Evolutionary conservation across 2,113 vertebrate species (phyloP).

Genomic region (Mobula birostris): DNA sequence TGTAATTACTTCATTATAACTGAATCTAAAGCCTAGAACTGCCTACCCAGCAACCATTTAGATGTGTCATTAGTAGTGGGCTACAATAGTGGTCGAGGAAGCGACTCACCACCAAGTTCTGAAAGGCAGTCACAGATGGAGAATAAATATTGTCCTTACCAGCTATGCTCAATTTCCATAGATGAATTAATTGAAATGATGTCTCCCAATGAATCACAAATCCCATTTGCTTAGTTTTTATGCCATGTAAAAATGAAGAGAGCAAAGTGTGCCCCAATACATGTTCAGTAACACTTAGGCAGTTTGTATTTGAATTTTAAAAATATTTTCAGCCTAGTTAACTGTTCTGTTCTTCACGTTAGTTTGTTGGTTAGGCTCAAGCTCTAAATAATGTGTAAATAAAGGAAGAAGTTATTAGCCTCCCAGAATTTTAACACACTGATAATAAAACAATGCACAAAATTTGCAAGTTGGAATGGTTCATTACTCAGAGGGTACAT

Average conservation of each 20-base stretch:
- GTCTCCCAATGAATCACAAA: not conserved
- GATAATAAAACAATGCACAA: not conserved
- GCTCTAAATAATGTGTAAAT: not conserved
- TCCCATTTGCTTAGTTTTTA: not conserved
- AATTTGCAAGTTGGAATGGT: not conserved
- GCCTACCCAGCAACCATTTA: too few relatives aligned
- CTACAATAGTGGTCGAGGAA: too few relatives aligned
- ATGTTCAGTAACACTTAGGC: not conserved
- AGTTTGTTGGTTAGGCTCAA: not conserved
- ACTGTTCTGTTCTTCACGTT: slow-evolving; percentile 17
- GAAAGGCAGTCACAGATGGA: too few relatives aligned
- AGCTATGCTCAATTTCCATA: too few relatives aligned
- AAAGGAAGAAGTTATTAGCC: not conserved
- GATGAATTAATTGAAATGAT: not conserved
- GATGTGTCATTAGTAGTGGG: too few relatives aligned
- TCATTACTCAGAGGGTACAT: not conserved
- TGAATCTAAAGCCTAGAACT: too few relatives aligned
- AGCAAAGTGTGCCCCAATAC: not conserved
- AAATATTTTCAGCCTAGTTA: not conserved
- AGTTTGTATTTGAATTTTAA: not conserved
- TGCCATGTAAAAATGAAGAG: not conserved
- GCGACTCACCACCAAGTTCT: too few relatives aligned
- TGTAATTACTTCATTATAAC: too few relatives aligned
- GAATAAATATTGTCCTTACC: too few relatives aligned
- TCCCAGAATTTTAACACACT: not conserved